Evolutionary conservation across 2,797 vertebrate species (phyloP).

Genomic region (Toxotes lorentzi): DNA sequence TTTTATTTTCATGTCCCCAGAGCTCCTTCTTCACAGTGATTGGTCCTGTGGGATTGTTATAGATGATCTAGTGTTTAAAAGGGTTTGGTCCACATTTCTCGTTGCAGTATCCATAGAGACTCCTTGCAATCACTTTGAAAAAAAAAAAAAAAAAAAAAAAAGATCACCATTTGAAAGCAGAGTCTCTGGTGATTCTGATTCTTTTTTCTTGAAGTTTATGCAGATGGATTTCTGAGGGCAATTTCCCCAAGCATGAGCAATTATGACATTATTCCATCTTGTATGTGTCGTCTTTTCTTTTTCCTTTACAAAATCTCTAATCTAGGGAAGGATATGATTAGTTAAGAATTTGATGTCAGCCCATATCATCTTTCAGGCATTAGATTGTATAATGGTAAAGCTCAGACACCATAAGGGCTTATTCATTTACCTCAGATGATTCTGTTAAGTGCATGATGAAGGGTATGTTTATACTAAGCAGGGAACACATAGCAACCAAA

Average conservation of each 20-base stretch:
- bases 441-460: constrained; percentile 41
- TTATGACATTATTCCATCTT: constrained; percentile 53
- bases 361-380: constrained; percentile 57
- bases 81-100: constrained; percentile 51
- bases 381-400: constrained; percentile 11
- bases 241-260: constrained; percentile 51
- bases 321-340: constrained; percentile 29
- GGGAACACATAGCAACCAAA: constrained; percentile 61
- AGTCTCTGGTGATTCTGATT: constrained; percentile 35
- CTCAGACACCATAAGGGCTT: constrained; percentile 17
- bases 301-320: constrained; percentile 41
- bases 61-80: constrained; percentile 62
- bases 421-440: constrained; percentile 35
- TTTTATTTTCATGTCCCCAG: constrained; percentile 56
- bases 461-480: constrained; percentile 51
- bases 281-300: constrained; percentile 21
- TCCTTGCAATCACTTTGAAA: constrained; percentile 49
- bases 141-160: not conserved
- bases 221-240: constrained; percentile 40
- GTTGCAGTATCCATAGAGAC: constrained; percentile 57
- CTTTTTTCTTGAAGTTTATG: constrained; percentile 29
- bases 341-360: constrained; percentile 56
- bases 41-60: constrained; percentile 57
- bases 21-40: constrained; percentile 57
- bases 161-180: constrained; percentile 24